Base-by-base conservation (phyloP, 2,113 vertebrate genomes). In the Hylia prasina region DNA sequence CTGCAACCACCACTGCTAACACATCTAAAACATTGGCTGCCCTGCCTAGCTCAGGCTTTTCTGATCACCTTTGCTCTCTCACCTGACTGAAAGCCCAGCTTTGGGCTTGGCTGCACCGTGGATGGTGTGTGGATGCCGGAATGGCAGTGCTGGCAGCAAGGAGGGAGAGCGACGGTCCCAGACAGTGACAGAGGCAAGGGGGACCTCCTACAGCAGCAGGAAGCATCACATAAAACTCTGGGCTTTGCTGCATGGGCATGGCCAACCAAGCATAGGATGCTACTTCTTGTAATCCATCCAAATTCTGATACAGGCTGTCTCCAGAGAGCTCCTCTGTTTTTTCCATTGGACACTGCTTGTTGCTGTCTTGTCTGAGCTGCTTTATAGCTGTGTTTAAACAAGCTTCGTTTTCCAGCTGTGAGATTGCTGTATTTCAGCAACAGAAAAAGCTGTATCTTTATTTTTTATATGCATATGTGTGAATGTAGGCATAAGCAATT, bases 111-210 rank as follows among this genome's bases (percentile, higher is more conserved):
- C 91, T 60, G 45, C 10, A 7, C 31, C 17, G 73, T 3, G 4
- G 61, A 28, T 73, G 37, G 40, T 40, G 40, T 40, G 40, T 40
- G 40, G 40, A 40, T 40, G 42, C n/a, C n/a, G n/a, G n/a, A n/a
- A n/a, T n/a, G n/a, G n/a, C 6, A 22, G 17, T 18, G 45, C 33
- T 1, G 4, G 33, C 63, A 71, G 54, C 64, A 37, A 73, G 39
- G 83, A 48, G 72, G 37, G 16, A 39, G 19, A 57, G 15, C 0
- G 3, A 20, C 0, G 0, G 40, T 50, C 28, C 42, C 60, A 44
- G 37, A 42, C 20, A 57, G 28, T 6, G 53, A 37, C 1, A 1
- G 64, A 80, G 68, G 33, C 24, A 47, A 13, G 2, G 35, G 7
- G 9, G 31, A 56, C 47, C 6, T 87, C 66, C 50, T 48, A 25